Conservation (phyloP, 2,888 invertebrate genomes). For the Macropis europaea region DNA sequence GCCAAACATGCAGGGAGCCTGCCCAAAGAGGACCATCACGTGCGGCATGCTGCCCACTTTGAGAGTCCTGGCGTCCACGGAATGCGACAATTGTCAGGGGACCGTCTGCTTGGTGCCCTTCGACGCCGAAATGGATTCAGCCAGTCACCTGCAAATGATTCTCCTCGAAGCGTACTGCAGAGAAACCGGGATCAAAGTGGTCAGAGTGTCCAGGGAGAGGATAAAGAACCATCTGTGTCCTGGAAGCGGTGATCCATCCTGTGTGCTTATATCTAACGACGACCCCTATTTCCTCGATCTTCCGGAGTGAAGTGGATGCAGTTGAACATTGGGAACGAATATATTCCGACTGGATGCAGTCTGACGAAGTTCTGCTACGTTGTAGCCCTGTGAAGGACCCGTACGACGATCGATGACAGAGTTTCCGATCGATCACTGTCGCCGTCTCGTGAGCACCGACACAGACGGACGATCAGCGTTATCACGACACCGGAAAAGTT, state of each 20-base stretch:
- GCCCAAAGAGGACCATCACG: conserved; percentile 78
- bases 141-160: conserved; percentile 90
- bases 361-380: neutral
- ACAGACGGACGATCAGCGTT: conserved; percentile 1
- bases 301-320: conserved; percentile 64
- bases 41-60: conserved; percentile 85
- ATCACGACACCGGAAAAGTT: conserved; percentile 1
- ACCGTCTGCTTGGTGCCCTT: conserved; percentile 82
- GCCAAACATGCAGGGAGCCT: conserved; percentile 49
- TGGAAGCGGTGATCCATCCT: conserved; percentile 68
- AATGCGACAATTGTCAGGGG: conserved; percentile 80
- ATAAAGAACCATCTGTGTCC: conserved; percentile 66
- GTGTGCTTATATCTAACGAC: conserved; percentile 64
- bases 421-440: neutral
- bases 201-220: conserved; percentile 82
- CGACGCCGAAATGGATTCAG: conserved; percentile 86
- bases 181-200: conserved; percentile 88
- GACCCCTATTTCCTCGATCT: conserved; percentile 66
- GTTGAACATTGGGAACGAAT: conserved; percentile 9
- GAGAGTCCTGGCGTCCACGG: conserved; percentile 83
- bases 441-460: too few species aligned
- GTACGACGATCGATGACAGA: neutral
- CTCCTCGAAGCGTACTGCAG: conserved; percentile 89
- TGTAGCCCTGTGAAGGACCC: neutral
- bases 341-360: conserved; percentile 33